Conservation (phyloP, 1,140 invertebrate species). For the Trichoplusia ni region DNA sequence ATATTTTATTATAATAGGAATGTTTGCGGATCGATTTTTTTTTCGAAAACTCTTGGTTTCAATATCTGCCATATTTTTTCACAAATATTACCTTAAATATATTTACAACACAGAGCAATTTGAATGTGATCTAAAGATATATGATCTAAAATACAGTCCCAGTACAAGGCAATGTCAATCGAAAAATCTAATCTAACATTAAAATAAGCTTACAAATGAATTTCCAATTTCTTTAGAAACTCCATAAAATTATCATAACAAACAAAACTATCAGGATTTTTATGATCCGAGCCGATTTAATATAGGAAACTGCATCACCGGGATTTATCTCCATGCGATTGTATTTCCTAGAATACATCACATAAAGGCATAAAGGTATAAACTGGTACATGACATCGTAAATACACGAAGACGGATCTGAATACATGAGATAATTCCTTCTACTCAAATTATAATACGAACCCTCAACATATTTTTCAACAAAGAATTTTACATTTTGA, state of each 20-base stretch:
- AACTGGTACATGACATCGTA: slow-evolving; percentile 23
- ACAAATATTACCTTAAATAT: too few relatives aligned
- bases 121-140: too few relatives aligned
- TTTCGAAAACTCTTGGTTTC: too few relatives aligned
- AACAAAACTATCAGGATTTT: slow-evolving; percentile 23
- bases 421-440: slow-evolving; percentile 6
- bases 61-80: too few relatives aligned
- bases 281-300: slow-evolving; percentile 17
- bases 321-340: slow-evolving; percentile 19
- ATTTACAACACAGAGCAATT: too few relatives aligned
- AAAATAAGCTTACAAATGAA: neutral
- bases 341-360: slow-evolving; percentile 27
- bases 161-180: too few relatives aligned
- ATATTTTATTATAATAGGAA: too few relatives aligned
- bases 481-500: too few relatives aligned
- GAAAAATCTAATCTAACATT: neutral
- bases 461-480: too few relatives aligned
- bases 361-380: slow-evolving; percentile 22
- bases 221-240: neutral
- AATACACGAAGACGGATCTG: slow-evolving; percentile 22
- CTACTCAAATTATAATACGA: too few relatives aligned
- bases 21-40: too few relatives aligned
- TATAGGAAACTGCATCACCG: slow-evolving; percentile 8
- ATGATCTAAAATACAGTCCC: too few relatives aligned
- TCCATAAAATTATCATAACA: slow-evolving; percentile 23